phyloP scores from a whole-genome alignment of 2,113 vertebrate genomes.

The Tenebrosternarchus preto region DNA sequence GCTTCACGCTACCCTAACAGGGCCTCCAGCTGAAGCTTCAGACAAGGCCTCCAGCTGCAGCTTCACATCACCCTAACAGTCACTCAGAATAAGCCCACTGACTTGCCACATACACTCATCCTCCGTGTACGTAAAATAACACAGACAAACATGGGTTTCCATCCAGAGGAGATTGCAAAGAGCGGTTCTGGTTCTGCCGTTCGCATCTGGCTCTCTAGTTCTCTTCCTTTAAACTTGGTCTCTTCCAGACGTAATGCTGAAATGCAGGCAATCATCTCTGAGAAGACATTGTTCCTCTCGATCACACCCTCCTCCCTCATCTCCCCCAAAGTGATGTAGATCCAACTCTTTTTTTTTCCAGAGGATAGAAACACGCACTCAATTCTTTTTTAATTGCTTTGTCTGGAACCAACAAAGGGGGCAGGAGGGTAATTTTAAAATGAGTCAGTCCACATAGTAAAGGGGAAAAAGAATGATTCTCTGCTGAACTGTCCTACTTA shows the following conservation, averaged over 20 bases:
- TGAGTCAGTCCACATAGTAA: constrained; percentile 61
- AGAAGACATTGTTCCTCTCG: constrained; percentile 50
- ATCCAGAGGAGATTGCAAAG: constrained; percentile 49
- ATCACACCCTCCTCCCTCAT: constrained; percentile 9
- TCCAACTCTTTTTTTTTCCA: constrained; percentile 66
- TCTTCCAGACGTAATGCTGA: constrained; percentile 38
- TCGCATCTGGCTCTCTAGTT: no score
- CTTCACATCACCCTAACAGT: constrained; percentile 55
- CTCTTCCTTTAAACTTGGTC: constrained; percentile 47
- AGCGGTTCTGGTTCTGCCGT: no score
- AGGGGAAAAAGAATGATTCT: constrained; percentile 64
- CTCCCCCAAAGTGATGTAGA: constrained; percentile 32
- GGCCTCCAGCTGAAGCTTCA: constrained; percentile 32
- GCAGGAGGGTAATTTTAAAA: constrained; percentile 63
- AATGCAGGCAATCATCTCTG: constrained; percentile 50
- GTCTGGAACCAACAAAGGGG: constrained; percentile 66
- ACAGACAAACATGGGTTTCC: constrained; percentile 64
- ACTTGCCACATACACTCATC: constrained; percentile 63
- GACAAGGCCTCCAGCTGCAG: no score
- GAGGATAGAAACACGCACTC: constrained; percentile 63
- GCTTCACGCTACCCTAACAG: no score
- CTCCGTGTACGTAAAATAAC: constrained; percentile 60
- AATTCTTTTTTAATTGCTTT: constrained; percentile 74
- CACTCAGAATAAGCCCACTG: constrained; percentile 61
- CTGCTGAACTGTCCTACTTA: constrained; percentile 77